phyloP scores from a whole-genome alignment of 2,113 vertebrate genomes.

The Ciconia boyciana region DNA sequence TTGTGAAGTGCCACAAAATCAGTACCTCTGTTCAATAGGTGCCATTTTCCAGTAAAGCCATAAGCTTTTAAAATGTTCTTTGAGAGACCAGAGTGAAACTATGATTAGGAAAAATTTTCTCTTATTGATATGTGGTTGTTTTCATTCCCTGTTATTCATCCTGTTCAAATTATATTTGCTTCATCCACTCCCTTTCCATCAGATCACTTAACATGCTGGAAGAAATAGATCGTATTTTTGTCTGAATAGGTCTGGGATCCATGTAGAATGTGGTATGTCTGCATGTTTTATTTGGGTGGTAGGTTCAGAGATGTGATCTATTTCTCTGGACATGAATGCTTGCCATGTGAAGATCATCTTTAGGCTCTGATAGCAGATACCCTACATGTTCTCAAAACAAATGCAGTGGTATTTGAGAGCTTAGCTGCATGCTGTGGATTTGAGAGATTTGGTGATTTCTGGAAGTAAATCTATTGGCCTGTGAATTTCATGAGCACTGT shows the following conservation, averaged over 20 bases:
- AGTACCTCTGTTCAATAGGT: neutral
- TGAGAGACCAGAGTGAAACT: neutral
- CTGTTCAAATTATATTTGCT: neutral
- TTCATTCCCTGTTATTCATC: neutral
- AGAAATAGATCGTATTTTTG: neutral
- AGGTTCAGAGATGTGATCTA: neutral
- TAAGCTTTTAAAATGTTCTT: neutral
- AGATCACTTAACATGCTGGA: neutral
- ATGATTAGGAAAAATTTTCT: neutral
- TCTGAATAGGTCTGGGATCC: neutral
- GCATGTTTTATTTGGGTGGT: neutral
- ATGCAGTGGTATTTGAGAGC: neutral
- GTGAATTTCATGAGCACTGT: neutral
- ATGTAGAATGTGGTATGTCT: neutral
- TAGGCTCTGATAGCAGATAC: neutral
- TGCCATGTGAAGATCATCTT: neutral
- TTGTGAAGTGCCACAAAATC: neutral
- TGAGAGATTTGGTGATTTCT: neutral
- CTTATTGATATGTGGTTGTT: neutral
- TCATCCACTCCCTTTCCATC: neutral
- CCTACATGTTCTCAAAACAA: neutral
- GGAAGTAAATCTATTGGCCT: neutral
- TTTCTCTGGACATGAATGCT: neutral
- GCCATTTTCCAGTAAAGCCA: neutral
- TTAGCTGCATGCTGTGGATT: neutral